A percentile compares a stretch with the other conserved stretches of the same genome.
Evolutionary conservation across 2,888 invertebrate species (phyloP).

Genomic region (Mayetiola destructor): DNA sequence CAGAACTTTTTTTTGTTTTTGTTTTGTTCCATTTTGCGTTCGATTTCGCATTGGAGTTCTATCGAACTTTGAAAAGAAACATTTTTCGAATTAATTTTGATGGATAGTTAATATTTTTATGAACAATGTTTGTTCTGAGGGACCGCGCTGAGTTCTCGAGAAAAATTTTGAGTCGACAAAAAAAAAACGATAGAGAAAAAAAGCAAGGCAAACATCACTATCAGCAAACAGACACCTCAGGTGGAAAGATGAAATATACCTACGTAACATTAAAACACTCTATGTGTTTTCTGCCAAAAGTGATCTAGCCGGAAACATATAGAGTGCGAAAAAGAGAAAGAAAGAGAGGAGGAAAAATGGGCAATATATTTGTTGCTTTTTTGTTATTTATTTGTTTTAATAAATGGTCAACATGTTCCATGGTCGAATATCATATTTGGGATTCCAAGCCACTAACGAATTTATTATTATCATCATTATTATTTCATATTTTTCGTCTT

Average conservation of each 20-base stretch:
- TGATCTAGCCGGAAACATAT: neutral
- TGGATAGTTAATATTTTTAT: slow-evolving; percentile 13
- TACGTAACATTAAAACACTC: too few species aligned
- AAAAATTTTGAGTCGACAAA: neutral
- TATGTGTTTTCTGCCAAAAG: neutral
- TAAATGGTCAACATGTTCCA: slow-evolving; percentile 7
- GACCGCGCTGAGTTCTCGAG: too few species aligned
- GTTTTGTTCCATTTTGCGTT: neutral
- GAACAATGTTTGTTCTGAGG: slow-evolving; percentile 5
- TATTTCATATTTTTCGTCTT: slow-evolving; percentile 10
- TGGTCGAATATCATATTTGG: too few species aligned
- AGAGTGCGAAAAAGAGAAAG: neutral
- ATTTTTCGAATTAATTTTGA: neutral
- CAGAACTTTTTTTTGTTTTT: neutral
- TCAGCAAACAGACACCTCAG: slow-evolving; percentile 8
- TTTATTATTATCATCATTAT: too few species aligned
- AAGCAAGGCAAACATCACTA: slow-evolving; percentile 6
- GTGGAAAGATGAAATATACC: slow-evolving; percentile 12
- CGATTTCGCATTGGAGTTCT: slow-evolving; percentile 1
- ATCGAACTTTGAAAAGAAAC: neutral
- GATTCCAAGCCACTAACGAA: neutral
- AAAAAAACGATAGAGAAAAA: neutral
- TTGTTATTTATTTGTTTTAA: slow-evolving; percentile 11
- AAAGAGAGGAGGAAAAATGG: too few species aligned
- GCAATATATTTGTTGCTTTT: neutral